Conservation (phyloP, 2,888 invertebrate species). For the Metalampra italica region DNA sequence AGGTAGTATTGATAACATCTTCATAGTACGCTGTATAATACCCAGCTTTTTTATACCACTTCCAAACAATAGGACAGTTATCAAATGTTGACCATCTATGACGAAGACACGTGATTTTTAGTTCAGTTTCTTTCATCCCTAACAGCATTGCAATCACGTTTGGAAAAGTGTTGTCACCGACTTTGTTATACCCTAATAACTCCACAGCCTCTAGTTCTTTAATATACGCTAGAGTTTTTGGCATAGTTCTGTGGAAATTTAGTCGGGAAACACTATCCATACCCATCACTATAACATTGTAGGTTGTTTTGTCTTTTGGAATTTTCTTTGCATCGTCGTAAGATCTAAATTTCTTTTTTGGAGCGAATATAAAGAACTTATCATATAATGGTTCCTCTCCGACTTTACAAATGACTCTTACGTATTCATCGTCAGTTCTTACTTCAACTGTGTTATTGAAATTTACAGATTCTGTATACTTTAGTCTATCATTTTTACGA, state of each 20-base stretch:
- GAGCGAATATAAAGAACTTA: slow-evolving; percentile 82
- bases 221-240: slow-evolving; percentile 80
- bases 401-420: slow-evolving; percentile 79
- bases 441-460: slow-evolving; percentile 55
- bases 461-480: slow-evolving; percentile 56
- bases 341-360: slow-evolving; percentile 36
- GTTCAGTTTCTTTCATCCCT: slow-evolving; percentile 79
- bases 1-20: slow-evolving; percentile 77
- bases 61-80: slow-evolving; percentile 88
- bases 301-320: slow-evolving; percentile 19
- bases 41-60: slow-evolving; percentile 81
- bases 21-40: slow-evolving; percentile 87
- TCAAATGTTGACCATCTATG: slow-evolving; percentile 79
- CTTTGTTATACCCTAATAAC: slow-evolving; percentile 91
- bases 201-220: slow-evolving; percentile 82
- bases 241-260: slow-evolving; percentile 90
- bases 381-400: slow-evolving; percentile 68
- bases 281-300: slow-evolving; percentile 87
- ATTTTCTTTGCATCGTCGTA: slow-evolving; percentile 12
- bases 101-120: slow-evolving; percentile 78
- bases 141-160: slow-evolving; percentile 90
- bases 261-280: slow-evolving; percentile 90
- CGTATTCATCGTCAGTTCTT: slow-evolving; percentile 74
- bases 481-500: slow-evolving; percentile 45
- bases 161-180: slow-evolving; percentile 94